Conservation (phyloP, 2,113 vertebrate genomes). For the Boulengerochromis microlepis region DNA sequence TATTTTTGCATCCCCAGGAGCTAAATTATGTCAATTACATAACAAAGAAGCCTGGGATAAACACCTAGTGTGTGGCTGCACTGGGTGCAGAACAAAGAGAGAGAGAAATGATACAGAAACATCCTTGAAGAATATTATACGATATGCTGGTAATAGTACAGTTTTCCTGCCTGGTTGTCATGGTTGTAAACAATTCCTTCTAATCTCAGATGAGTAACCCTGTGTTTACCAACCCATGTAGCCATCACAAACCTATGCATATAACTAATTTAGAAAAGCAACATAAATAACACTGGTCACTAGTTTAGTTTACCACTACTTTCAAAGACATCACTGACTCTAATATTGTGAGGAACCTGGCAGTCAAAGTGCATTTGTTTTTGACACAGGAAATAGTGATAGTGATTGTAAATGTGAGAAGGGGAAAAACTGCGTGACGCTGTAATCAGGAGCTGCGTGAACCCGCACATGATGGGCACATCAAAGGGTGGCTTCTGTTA, state of each 20-base stretch:
- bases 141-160: not conserved
- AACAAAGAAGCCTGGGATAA: conserved; percentile 36
- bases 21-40: conserved; percentile 29
- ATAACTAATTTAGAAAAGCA: not conserved
- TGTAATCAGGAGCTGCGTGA: not conserved
- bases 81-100: conserved; percentile 5
- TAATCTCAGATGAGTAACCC: conserved; percentile 3
- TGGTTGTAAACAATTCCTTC: not conserved
- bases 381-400: not conserved
- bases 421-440: not conserved
- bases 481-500: conserved; percentile 31
- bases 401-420: not conserved
- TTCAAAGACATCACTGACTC: not conserved
- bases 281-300: not conserved
- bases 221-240: not conserved
- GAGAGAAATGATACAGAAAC: not conserved
- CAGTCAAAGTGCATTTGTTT: not conserved
- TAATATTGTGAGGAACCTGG: not conserved
- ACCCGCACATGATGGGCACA: conserved; percentile 4
- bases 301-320: not conserved
- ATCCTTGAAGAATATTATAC: not conserved
- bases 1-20: not conserved
- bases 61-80: not conserved
- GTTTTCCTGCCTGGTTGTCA: not conserved
- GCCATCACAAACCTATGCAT: not conserved